phyloP scores from a whole-genome alignment of 2,113 vertebrate species.

The Corapipo altera region DNA sequence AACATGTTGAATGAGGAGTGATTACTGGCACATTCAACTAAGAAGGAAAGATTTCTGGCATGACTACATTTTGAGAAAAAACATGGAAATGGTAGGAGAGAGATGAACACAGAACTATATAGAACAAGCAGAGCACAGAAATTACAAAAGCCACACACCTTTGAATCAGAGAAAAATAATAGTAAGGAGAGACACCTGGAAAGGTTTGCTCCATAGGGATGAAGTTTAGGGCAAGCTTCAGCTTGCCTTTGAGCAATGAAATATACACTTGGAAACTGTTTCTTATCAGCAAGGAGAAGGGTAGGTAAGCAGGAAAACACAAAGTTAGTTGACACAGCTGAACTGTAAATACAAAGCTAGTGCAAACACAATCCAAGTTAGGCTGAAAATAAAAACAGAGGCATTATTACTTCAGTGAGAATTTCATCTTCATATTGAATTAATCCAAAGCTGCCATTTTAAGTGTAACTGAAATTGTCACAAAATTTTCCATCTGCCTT shows the following conservation, averaged over 20 bases:
- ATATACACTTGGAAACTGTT: not conserved
- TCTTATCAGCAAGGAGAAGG: not conserved
- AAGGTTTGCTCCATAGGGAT: not conserved
- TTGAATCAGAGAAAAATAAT: not conserved
- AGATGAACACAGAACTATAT: not conserved
- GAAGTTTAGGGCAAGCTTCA: not conserved
- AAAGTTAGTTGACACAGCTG: not conserved
- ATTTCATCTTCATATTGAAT: not conserved
- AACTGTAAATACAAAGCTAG: conserved; percentile 15
- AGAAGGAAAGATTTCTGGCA: conserved; percentile 27
- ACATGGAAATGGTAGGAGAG: not conserved
- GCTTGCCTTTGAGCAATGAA: not conserved
- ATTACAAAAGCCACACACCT: not conserved
- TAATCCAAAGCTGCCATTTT: not conserved
- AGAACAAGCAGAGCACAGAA: not conserved
- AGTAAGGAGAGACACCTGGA: not conserved
- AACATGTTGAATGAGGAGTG: conserved; percentile 40
- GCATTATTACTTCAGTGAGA: not conserved
- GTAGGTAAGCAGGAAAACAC: not conserved
- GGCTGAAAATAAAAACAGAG: conserved; percentile 22
- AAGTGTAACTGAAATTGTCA: conserved; percentile 12
- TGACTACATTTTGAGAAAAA: not conserved
- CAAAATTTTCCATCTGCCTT: conserved; percentile 39
- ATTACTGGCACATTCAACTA: conserved; percentile 8
- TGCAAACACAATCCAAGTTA: not conserved